phyloP scores from a whole-genome alignment of 2,888 invertebrate genomes.

The Drosophila phalerata region DNA sequence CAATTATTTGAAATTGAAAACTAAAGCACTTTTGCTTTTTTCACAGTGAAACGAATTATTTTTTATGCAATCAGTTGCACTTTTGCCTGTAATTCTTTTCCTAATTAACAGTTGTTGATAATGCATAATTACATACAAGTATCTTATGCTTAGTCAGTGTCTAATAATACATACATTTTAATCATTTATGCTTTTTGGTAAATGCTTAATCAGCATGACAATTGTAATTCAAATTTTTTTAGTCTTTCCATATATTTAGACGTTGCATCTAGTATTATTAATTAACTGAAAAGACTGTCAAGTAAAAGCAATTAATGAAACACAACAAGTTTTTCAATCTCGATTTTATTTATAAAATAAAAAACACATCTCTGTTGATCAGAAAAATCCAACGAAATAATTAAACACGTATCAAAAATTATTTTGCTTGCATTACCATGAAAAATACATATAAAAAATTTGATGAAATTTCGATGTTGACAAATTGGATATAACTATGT shows the following conservation, averaged over 20 bases:
- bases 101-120: slow-evolving; percentile 15
- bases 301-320: neutral
- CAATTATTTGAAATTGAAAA: neutral
- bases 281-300: slow-evolving; percentile 18
- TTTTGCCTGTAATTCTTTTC: neutral
- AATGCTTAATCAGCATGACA: slow-evolving; percentile 37
- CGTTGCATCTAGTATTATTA: slow-evolving; percentile 12
- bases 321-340: slow-evolving; percentile 54
- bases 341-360: slow-evolving; percentile 78
- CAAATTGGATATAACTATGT: slow-evolving; percentile 11
- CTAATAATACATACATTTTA: slow-evolving; percentile 7
- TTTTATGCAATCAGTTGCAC: neutral
- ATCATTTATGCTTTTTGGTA: slow-evolving; percentile 32
- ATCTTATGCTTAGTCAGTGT: slow-evolving; percentile 37
- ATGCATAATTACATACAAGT: slow-evolving; percentile 13
- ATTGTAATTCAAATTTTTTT: slow-evolving; percentile 1
- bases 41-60: neutral
- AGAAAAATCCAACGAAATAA: slow-evolving; percentile 74
- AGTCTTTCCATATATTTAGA: neutral
- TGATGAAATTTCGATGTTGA: slow-evolving; percentile 2
- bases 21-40: neutral
- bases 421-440: slow-evolving; percentile 56
- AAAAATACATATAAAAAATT: slow-evolving; percentile 7
- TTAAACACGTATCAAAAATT: slow-evolving; percentile 59
- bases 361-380: slow-evolving; percentile 74